A percentile compares a stretch with the other conserved stretches of the same genome.
These are phyloP conservation scores for Drosophila mojavensis DNA, from an alignment of 1,140 invertebrate genomes.

Conservation along the genomic window DNA sequence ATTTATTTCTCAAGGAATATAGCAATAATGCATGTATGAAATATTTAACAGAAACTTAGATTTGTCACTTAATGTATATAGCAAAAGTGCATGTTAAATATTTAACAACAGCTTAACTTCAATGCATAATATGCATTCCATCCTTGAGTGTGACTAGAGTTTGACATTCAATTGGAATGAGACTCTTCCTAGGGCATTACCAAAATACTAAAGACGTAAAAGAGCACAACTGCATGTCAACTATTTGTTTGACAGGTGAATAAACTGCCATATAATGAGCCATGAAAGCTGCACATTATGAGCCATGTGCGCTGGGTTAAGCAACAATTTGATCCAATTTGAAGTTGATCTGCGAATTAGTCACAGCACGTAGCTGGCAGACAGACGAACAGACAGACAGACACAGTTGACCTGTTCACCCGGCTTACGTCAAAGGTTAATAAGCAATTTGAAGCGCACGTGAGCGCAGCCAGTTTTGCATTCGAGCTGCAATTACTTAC, in stretches of 20 bases:
- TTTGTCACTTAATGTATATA: too few species aligned
- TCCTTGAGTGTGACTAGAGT: too few species aligned
- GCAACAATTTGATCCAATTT: conserved; percentile 27
- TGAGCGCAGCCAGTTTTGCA: conserved; percentile 40
- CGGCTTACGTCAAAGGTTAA: conserved; percentile 41
- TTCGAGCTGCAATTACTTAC: conserved; percentile 27
- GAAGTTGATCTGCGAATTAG: conserved; percentile 25
- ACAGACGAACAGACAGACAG: neutral
- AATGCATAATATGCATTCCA: too few species aligned
- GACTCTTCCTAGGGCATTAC: too few species aligned
- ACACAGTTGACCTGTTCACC: conserved; percentile 34
- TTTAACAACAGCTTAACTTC: neutral
- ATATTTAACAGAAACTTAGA: neutral
- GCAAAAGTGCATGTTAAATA: neutral
- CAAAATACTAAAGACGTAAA: neutral
- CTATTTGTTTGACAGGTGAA: neutral
- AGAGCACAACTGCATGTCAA: neutral
- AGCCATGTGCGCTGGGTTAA: too few species aligned
- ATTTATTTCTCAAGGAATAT: too few species aligned
- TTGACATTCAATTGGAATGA: too few species aligned
- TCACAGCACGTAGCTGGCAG: conserved; percentile 28
- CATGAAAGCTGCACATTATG: too few species aligned
- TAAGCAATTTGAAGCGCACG: conserved; percentile 49
- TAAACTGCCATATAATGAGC: neutral
- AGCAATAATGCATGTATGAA: neutral